Percentiles rank a stretch among this genome's conserved stretches.
These are phyloP conservation scores for Tricholauxania praeusta DNA, from an alignment of 2,888 invertebrate genomes.

Conservation along the genomic window DNA sequence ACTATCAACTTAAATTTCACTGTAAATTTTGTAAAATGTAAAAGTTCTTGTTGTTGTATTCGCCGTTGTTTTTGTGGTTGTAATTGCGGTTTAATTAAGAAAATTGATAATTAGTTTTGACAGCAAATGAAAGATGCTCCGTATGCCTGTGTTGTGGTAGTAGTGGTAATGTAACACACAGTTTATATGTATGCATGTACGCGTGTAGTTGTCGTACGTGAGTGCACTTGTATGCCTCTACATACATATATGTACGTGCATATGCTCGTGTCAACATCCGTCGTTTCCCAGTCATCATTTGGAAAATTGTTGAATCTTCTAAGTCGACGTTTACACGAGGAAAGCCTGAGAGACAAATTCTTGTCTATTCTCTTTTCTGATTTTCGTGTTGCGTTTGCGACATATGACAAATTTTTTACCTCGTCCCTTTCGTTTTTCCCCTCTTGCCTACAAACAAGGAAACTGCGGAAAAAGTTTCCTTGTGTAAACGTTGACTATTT, in stretches of 20 bases:
- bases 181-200: background rate
- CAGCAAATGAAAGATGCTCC: slow-evolving; percentile 50
- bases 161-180: background rate
- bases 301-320: no score
- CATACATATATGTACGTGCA: background rate
- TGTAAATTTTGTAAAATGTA: no score
- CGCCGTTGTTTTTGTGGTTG: slow-evolving; percentile 14
- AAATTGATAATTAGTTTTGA: slow-evolving; percentile 60
- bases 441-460: no score
- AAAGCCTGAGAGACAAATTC: no score
- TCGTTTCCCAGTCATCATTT: background rate
- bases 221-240: background rate
- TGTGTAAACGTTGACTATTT: no score
- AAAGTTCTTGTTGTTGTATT: slow-evolving; percentile 13
- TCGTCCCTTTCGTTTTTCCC: no score
- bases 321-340: no score
- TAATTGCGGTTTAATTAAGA: slow-evolving; percentile 52
- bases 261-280: background rate
- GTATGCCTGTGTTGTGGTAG: background rate
- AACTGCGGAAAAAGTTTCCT: no score
- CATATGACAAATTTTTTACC: no score
- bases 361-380: no score
- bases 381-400: no score
- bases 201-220: background rate
- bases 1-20: no score